Evolutionary conservation across 2,797 vertebrate species (phyloP), one percentile per base, ranked within the genome.

Genomic region (Gallinago stenura): DNA sequence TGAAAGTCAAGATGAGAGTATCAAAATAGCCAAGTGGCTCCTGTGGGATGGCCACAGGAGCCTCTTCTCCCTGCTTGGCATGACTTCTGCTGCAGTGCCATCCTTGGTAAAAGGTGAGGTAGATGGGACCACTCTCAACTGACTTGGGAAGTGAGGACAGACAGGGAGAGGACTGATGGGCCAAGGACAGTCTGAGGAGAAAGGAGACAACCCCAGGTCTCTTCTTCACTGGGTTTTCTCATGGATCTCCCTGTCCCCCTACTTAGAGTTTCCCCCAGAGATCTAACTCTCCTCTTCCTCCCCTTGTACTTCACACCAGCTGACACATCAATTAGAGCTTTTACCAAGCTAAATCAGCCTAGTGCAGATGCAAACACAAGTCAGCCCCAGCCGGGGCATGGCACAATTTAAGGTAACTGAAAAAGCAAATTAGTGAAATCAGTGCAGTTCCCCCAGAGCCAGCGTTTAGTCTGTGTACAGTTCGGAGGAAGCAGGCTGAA

Each of bases 401-500:
- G 28, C 10, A 3, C 48, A 16, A 37, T 24, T 83, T n/a, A 43
- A 60, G 13, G 21, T 31, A 45, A 60, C 53, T 10, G 35, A 9
- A 19, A 37, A 78, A 66, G n/a, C 28, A 48, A 26, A 37, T 48
- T 14, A 22, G 53, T 19, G 54, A 50, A 43, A 68, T 31, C 31
- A 9, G 12, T n/a, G 15, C 35, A 8, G 37, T 37, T 48, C 9
- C 48, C 58, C 28, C 41, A 10, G 30, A 14, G 28, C 37, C 9
- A 1, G 48, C 4, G 26, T 15, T 35, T 7, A 30, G 53, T 24
- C 39, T 16, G 33, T 4, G 22, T 1, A 0, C 6, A 20, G 18
- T 35, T 7, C n/a, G 31, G 56, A 70, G 30, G 50, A 50, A 58
- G 64, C 25, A 11, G 20, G 2, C 4, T 16, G 12, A 43, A 6